Conservation (phyloP, 2,797 vertebrate species). For the Acanthis flammea region DNA sequence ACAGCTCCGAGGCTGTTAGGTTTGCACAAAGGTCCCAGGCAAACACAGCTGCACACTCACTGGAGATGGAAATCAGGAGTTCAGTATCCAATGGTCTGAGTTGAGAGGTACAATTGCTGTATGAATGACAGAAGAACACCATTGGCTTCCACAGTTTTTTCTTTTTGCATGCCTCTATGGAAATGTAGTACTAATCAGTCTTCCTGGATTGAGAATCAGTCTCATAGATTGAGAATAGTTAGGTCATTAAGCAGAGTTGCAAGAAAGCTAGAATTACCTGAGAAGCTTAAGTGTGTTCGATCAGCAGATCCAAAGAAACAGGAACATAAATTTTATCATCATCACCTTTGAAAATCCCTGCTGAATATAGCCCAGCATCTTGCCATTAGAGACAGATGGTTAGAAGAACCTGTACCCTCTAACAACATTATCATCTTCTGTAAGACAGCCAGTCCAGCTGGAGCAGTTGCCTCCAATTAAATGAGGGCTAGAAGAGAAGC, state of each 20-base stretch:
- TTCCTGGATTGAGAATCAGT: not conserved
- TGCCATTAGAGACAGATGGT: conserved; percentile 23
- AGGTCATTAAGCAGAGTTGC: not conserved
- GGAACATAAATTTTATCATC: not conserved
- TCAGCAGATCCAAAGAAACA: not conserved
- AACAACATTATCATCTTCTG: not conserved
- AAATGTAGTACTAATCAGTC: not conserved
- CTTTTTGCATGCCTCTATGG: not conserved
- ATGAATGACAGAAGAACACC: not conserved
- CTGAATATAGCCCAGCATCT: not conserved
- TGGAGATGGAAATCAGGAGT: not conserved
- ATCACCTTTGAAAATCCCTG: not conserved
- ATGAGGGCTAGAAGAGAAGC: not conserved
- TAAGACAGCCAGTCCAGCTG: conserved; percentile 20
- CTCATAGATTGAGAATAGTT: not conserved
- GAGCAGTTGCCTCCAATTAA: conserved; percentile 34
- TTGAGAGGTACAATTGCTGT: not conserved
- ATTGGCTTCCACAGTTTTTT: not conserved
- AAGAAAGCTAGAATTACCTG: not conserved
- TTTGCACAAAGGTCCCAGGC: not conserved
- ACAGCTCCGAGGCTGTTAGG: not conserved
- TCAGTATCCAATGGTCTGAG: not conserved
- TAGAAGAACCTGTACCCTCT: conserved; percentile 15
- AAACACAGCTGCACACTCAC: fast-evolving
- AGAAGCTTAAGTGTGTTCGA: not conserved